Evolutionary conservation across 2,888 invertebrate genomes (phyloP), one percentile per base, ranked within the genome.

Genomic region (Drosophila phalerata): DNA sequence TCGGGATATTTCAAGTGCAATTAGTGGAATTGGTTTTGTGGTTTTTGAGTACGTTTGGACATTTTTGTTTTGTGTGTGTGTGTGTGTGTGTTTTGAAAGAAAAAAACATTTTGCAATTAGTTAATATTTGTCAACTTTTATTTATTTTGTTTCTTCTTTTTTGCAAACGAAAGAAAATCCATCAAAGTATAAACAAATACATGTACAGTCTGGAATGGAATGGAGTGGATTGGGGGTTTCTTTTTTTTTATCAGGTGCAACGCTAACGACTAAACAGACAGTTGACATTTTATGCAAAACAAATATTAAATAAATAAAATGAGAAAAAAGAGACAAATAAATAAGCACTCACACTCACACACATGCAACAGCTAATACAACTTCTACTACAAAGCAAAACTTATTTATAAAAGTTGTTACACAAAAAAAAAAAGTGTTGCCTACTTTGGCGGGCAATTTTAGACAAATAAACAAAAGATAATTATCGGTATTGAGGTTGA

Each of bases 1-100:
- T 77, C 62, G 77, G 88, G 80, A 86, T 89, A 88, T 90, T 86
- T 83, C 82, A 81, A 84, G 90, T 87, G 85, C 91, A 91, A 89
- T 91, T 91, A 91, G 90, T 79, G 83, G 80, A 85, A 89, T 84
- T 80, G 85, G 85, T 76, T 79, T 81, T 81, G 78, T 67, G 85
- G 85, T 43, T 43, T 22, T 43, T 22, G n/a, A 43, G 43, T 43
- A n/a, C 43, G 43, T 78, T 78, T 82, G 75, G 66, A 52, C 81
- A 79, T 83, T 83, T 73, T 81, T 73, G 53, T 60, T 73, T 57
- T 61, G 67, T 65, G 51, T 49, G 45, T 62, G 52, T 66, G n/a
- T 64, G 28, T 51, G 51, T 65, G 53, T 64, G 37, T 17, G 45
- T 71, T 66, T 49, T 40, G 28, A 48, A 73, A 85, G 77, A 82